These are phyloP conservation scores for Eunapius fragilis DNA, from an alignment of 37 sponge, comb jelly and placozoan genomes.

Conservation along the genomic window DNA sequence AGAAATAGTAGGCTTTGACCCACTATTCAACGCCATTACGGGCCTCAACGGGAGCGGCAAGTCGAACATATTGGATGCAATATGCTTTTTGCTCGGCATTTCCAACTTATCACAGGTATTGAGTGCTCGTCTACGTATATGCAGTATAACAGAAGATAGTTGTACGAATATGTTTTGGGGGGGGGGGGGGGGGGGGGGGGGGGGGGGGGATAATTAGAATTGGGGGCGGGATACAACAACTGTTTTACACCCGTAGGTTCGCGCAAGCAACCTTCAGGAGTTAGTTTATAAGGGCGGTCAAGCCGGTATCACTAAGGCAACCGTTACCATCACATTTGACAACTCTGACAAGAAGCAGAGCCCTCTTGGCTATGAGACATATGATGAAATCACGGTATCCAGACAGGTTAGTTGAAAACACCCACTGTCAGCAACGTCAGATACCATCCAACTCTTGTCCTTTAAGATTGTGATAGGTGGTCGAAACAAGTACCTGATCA, in stretches of 20 bases:
- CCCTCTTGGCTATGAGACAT: slow-evolving; percentile 94
- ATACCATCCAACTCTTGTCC: not conserved
- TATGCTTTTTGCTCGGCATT: slow-evolving; percentile 97
- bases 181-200: too few species aligned
- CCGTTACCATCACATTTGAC: slow-evolving; percentile 98
- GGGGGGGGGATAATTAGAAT: not conserved
- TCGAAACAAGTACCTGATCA: slow-evolving; percentile 96
- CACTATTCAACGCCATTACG: slow-evolving; percentile 96
- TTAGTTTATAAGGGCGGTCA: slow-evolving; percentile 98
- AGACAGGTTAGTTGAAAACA: slow-evolving; percentile 62
- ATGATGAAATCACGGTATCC: slow-evolving; percentile 89
- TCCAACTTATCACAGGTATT: slow-evolving; percentile 94
- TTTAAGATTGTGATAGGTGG: slow-evolving; percentile 96
- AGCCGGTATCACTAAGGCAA: slow-evolving; percentile 97
- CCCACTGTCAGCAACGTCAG: not conserved
- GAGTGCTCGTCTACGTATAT: not conserved
- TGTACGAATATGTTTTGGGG: not conserved
- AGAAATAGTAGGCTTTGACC: slow-evolving; percentile 90
- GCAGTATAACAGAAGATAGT: not conserved
- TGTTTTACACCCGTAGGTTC: slow-evolving; percentile 65
- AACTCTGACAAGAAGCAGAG: slow-evolving; percentile 93
- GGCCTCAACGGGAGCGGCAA: slow-evolving; percentile 99
- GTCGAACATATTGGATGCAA: slow-evolving; percentile 96
- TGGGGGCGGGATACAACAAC: not conserved
- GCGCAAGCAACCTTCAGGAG: slow-evolving; percentile 96